Conservation (phyloP, 2,797 vertebrate genomes). For the Lycodopsis pacificus region DNA sequence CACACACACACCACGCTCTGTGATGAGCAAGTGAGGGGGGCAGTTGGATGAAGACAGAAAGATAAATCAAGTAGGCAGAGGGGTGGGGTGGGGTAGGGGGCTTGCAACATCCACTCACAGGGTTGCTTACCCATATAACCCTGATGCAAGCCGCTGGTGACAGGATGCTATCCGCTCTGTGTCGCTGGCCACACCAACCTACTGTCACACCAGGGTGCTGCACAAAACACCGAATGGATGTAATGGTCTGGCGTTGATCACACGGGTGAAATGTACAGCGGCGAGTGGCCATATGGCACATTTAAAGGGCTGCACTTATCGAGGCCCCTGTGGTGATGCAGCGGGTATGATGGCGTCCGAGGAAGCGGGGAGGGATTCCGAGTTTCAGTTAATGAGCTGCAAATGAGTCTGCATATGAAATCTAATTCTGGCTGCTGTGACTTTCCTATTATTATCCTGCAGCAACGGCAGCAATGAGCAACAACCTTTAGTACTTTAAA, state of each 20-base stretch:
- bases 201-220: conserved; percentile 48
- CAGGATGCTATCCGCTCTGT: conserved; percentile 11
- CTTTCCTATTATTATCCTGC: conserved; percentile 30
- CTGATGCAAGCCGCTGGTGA: conserved; percentile 54
- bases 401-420: conserved; percentile 51
- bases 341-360: background rate
- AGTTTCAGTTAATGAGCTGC: conserved; percentile 38
- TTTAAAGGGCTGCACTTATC: conserved; percentile 15
- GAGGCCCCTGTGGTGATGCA: conserved; percentile 6
- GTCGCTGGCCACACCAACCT: conserved; percentile 36
- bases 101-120: conserved; percentile 42
- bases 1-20: background rate
- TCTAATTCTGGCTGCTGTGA: conserved; percentile 42
- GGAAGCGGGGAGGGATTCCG: conserved; percentile 7
- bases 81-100: conserved; percentile 15
- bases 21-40: conserved; percentile 36
- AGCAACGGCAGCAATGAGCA: conserved; percentile 39
- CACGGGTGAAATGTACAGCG: conserved; percentile 24
- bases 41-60: conserved; percentile 53
- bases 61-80: conserved; percentile 57
- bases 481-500: conserved; percentile 28
- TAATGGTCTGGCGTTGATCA: conserved; percentile 33
- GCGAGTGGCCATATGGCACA: conserved; percentile 48
- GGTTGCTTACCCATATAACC: conserved; percentile 55
- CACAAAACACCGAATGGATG: conserved; percentile 41